Evolutionary conservation across 92 coral and sea anemone genomes (phyloP).

Genomic region (Phenganax marumi): DNA sequence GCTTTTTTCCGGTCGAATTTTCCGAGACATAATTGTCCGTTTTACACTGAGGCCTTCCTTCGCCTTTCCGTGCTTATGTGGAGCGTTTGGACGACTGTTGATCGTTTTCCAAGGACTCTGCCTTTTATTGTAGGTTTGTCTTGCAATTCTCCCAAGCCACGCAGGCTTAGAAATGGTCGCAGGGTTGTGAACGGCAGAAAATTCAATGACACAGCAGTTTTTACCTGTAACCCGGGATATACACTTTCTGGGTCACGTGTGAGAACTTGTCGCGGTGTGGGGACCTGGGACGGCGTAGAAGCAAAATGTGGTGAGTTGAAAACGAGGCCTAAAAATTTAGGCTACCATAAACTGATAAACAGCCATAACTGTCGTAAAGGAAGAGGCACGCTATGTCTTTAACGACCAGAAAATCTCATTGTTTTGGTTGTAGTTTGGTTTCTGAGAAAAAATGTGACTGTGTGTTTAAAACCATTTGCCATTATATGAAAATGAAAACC

Average conservation of each 20-base stretch:
- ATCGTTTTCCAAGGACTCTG: not conserved
- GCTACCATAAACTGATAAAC: too few relatives aligned
- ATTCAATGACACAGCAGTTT: constrained; percentile 8
- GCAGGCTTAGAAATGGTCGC: constrained; percentile 1
- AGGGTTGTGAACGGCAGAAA: not conserved
- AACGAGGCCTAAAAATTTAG: too few relatives aligned
- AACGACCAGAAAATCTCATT: not conserved
- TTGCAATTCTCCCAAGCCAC: constrained; percentile 1
- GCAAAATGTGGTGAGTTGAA: constrained; percentile 18
- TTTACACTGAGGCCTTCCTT: too few relatives aligned
- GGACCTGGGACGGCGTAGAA: constrained; percentile 28
- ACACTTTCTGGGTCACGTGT: constrained; percentile 9
- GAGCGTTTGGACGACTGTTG: not conserved
- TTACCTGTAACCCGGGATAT: constrained; percentile 12
- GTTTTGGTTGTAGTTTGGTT: not conserved
- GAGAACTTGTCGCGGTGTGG: constrained; percentile 16
- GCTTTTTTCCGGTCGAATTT: too few relatives aligned
- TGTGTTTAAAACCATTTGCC: not conserved
- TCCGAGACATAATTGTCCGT: too few relatives aligned
- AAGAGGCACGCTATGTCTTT: too few relatives aligned
- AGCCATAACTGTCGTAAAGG: too few relatives aligned
- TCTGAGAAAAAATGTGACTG: not conserved
- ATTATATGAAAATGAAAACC: not conserved
- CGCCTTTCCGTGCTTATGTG: too few relatives aligned
- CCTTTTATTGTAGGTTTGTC: not conserved